Evolutionary conservation across 2,797 vertebrate genomes (phyloP).

Genomic region (Anisognathus igniventris): DNA sequence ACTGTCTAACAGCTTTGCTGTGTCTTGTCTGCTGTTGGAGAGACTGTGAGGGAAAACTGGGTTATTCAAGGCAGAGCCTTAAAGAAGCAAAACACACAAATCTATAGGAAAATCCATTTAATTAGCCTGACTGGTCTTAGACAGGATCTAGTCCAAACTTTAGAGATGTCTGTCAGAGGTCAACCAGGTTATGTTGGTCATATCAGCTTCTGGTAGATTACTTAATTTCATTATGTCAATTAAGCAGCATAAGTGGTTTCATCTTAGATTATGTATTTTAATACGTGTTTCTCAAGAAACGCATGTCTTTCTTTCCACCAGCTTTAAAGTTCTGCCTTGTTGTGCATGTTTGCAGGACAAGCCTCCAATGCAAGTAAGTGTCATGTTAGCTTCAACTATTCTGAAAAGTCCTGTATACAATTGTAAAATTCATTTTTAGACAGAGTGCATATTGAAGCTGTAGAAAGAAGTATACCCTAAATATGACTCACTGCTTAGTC

Average conservation of each 20-base stretch:
- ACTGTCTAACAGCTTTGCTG: background rate
- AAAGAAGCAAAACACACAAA: background rate
- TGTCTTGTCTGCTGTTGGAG: slow-evolving; percentile 4
- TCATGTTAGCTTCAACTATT: background rate
- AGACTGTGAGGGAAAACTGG: background rate
- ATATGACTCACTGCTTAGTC: background rate
- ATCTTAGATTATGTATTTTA: background rate
- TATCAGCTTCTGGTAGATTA: background rate
- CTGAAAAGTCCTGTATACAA: background rate
- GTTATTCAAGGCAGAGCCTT: background rate
- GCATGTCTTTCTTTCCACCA: background rate
- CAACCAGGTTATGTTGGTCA: background rate
- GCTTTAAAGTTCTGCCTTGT: background rate
- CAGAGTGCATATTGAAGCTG: background rate
- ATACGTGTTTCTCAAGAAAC: background rate
- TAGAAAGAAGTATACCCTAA: background rate
- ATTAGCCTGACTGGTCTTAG: background rate
- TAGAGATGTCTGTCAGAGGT: background rate
- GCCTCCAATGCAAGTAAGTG: background rate
- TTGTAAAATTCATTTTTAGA: background rate
- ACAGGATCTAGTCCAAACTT: background rate
- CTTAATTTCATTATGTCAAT: background rate
- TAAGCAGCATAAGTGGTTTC: background rate
- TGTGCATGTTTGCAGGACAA: background rate
- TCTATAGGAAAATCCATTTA: background rate